Conservation (phyloP, 2,888 invertebrate species). For the Scaptomyza caliginosa region DNA sequence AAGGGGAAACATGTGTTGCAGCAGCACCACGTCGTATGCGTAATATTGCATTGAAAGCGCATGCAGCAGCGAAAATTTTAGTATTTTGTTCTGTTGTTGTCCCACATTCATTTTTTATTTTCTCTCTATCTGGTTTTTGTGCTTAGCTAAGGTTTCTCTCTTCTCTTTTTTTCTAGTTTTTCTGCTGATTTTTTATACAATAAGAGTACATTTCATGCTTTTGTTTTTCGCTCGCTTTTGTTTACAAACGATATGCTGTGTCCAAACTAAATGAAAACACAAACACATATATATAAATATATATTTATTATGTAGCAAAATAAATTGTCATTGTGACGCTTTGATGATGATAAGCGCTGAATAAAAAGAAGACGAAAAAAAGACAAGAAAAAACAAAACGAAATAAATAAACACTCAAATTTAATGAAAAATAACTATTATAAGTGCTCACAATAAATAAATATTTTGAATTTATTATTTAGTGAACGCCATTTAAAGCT, state of each 20-base stretch:
- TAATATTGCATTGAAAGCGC: conserved; percentile 69
- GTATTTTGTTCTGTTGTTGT: conserved; percentile 26
- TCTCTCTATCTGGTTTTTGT: conserved; percentile 43
- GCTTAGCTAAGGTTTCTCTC: conserved; percentile 49
- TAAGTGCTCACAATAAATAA: not conserved
- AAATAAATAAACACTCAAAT: conserved; percentile 34
- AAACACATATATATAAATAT: conserved; percentile 6
- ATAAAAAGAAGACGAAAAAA: conserved; percentile 31
- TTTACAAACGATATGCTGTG: conserved; percentile 55
- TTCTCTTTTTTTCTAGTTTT: conserved; percentile 19
- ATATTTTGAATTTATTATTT: not conserved
- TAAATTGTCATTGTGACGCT: conserved; percentile 58
- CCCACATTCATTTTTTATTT: conserved; percentile 9
- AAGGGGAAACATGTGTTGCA: conserved; percentile 33
- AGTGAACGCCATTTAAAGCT: too few relatives aligned
- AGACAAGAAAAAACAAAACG: conserved; percentile 4
- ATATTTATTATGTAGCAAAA: conserved; percentile 41
- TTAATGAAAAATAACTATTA: conserved; percentile 2
- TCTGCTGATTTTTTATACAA: conserved; percentile 45
- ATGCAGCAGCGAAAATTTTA: conserved; percentile 42
- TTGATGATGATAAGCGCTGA: conserved; percentile 47
- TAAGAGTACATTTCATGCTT: conserved; percentile 35
- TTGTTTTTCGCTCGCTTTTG: conserved; percentile 54
- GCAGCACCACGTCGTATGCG: conserved; percentile 69
- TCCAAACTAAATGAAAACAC: conserved; percentile 20